Evolutionary conservation across 1,140 invertebrate genomes (phyloP).

Genomic region (Atta texana): DNA sequence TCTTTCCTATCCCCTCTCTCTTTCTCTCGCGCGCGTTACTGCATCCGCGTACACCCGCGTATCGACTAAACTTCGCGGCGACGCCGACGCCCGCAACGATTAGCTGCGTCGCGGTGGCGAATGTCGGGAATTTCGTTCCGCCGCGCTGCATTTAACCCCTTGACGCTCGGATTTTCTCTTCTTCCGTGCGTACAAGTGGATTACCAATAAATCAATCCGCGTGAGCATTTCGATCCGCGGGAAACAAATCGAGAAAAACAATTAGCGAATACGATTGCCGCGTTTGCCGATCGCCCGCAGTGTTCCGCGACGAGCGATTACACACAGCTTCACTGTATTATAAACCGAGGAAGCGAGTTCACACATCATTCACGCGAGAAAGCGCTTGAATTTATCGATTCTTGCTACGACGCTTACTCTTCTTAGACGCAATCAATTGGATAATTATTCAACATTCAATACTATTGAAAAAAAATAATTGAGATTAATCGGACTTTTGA

Average conservation of each 20-base stretch:
- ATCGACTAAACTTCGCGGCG: conserved; percentile 63
- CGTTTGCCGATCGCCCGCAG: background rate
- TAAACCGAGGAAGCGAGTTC: background rate
- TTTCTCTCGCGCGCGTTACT: conserved; percentile 2
- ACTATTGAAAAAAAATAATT: background rate
- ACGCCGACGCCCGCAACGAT: conserved; percentile 62
- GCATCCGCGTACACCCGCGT: conserved; percentile 52
- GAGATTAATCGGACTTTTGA: too few relatives aligned
- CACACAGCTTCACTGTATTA: conserved; percentile 5
- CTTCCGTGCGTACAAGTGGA: conserved; percentile 66
- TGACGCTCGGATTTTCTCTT: conserved; percentile 51
- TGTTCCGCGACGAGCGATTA: background rate
- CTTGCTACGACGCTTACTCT: background rate
- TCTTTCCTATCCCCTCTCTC: background rate
- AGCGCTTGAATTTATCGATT: background rate
- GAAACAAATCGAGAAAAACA: conserved; percentile 66
- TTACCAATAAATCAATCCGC: conserved; percentile 76
- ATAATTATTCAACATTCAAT: background rate
- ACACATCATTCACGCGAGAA: background rate
- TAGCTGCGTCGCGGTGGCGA: conserved; percentile 54
- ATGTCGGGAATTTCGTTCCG: conserved; percentile 59
- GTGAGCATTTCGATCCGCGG: conserved; percentile 72
- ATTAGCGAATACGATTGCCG: conserved; percentile 14
- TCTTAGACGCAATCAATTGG: conserved; percentile 11
- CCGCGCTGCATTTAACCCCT: conserved; percentile 61